Conservation (phyloP, 2,888 invertebrate species). For the Diplolepis rosae region DNA sequence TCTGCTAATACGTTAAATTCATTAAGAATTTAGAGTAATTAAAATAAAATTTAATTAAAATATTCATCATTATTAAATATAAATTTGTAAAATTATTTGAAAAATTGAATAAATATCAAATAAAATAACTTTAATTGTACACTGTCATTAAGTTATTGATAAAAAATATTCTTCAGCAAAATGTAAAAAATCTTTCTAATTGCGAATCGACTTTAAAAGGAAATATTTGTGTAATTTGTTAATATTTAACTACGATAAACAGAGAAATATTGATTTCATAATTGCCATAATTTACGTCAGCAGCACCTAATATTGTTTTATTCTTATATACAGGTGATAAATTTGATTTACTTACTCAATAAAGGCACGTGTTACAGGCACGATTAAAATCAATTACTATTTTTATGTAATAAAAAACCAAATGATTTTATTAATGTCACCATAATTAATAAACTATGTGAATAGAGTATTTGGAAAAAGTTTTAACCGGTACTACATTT, state of each 20-base stretch:
- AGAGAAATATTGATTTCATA: not conserved
- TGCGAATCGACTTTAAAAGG: too few relatives aligned
- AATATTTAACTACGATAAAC: not conserved
- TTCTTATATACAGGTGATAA: not conserved
- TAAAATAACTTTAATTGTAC: too few relatives aligned
- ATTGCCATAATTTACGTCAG: not conserved
- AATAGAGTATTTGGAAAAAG: not conserved
- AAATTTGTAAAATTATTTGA: too few relatives aligned
- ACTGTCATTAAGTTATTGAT: too few relatives aligned
- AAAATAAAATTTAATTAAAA: too few relatives aligned
- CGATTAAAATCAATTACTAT: not conserved
- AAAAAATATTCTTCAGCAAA: too few relatives aligned
- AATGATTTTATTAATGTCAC: not conserved
- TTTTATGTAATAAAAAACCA: not conserved
- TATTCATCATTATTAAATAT: too few relatives aligned
- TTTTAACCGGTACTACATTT: not conserved
- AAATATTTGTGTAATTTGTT: not conserved
- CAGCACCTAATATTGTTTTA: not conserved
- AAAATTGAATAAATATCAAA: too few relatives aligned
- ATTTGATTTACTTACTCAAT: not conserved
- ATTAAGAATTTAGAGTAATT: too few relatives aligned
- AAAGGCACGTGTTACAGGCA: not conserved
- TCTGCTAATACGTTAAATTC: too few relatives aligned
- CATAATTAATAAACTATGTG: not conserved
- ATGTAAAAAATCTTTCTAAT: too few relatives aligned